Conservation (phyloP, 2,888 invertebrate genomes). For the Eretmocerus hayati region DNA sequence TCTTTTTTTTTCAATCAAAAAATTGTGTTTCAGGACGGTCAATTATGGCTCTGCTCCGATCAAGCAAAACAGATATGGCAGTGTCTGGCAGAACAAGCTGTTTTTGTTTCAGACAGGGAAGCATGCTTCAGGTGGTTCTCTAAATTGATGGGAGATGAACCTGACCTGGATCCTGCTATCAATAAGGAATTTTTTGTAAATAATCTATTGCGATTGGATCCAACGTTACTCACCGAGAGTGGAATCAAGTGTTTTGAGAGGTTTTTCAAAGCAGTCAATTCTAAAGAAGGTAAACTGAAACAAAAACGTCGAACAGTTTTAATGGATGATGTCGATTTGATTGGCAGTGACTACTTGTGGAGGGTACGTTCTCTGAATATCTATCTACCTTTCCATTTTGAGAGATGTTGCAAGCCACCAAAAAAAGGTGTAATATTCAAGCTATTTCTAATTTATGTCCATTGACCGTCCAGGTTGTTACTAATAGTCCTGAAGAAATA, state of each 20-base stretch:
- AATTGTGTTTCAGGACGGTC: constrained; percentile 75
- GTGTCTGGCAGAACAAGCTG: constrained; percentile 88
- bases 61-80: constrained; percentile 98
- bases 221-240: constrained; percentile 83
- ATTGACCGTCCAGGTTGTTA: constrained; percentile 63
- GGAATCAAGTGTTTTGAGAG: constrained; percentile 87
- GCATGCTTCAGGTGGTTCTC: constrained; percentile 98
- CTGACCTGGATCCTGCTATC: constrained; percentile 92
- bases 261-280: constrained; percentile 92
- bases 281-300: constrained; percentile 88
- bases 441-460: constrained; percentile 1
- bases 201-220: constrained; percentile 87
- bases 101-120: constrained; percentile 86
- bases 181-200: constrained; percentile 93
- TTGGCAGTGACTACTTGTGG: constrained; percentile 96
- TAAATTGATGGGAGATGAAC: constrained; percentile 93
- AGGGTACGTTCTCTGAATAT: too few relatives aligned
- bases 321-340: constrained; percentile 90
- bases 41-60: constrained; percentile 92
- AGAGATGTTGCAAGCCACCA: too few relatives aligned
- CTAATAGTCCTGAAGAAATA: constrained; percentile 86
- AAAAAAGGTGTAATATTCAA: not conserved
- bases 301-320: constrained; percentile 76
- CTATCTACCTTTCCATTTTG: not conserved
- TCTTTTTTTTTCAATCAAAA: too few relatives aligned